A percentile compares a stretch with the other conserved stretches of the same genome.
Conservation (phyloP, 2,888 invertebrate species). For the Chymomyza amoena region DNA sequence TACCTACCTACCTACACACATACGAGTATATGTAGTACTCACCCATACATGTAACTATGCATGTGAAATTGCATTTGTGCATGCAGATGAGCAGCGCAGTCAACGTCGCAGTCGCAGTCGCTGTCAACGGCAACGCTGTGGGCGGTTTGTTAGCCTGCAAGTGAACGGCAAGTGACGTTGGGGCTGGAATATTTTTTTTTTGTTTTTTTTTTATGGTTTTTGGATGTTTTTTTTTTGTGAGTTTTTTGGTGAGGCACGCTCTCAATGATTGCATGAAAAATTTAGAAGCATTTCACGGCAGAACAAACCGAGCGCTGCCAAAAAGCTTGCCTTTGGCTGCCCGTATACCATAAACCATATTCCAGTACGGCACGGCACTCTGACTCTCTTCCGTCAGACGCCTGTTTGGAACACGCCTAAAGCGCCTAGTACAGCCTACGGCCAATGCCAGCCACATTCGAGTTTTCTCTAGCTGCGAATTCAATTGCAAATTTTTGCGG, state of each 20-base stretch:
- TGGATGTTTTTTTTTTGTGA: background rate
- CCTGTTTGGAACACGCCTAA: background rate
- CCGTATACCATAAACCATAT: background rate
- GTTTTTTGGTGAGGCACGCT: background rate
- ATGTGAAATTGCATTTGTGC: slow-evolving; percentile 61
- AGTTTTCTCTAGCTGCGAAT: background rate
- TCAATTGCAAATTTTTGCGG: slow-evolving; percentile 5
- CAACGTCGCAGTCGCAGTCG: background rate
- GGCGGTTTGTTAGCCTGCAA: slow-evolving; percentile 2
- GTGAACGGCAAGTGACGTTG: background rate
- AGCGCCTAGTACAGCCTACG: background rate
- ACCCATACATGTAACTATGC: slow-evolving; percentile 38
- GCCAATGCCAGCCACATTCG: background rate
- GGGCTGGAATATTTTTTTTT: background rate
- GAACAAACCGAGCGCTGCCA: slow-evolving; percentile 24
- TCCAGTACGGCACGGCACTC: background rate
- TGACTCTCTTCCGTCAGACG: background rate
- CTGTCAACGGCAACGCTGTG: background rate
- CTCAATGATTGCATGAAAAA: slow-evolving; percentile 48
- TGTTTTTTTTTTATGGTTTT: background rate
- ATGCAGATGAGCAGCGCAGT: slow-evolving; percentile 44
- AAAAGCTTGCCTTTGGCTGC: background rate
- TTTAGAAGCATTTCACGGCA: slow-evolving; percentile 43
- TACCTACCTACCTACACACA: slow-evolving; percentile 8
- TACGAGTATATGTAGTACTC: background rate